Evolutionary conservation across 2,888 invertebrate species (phyloP).

Genomic region (Drosophila basisetae): DNA sequence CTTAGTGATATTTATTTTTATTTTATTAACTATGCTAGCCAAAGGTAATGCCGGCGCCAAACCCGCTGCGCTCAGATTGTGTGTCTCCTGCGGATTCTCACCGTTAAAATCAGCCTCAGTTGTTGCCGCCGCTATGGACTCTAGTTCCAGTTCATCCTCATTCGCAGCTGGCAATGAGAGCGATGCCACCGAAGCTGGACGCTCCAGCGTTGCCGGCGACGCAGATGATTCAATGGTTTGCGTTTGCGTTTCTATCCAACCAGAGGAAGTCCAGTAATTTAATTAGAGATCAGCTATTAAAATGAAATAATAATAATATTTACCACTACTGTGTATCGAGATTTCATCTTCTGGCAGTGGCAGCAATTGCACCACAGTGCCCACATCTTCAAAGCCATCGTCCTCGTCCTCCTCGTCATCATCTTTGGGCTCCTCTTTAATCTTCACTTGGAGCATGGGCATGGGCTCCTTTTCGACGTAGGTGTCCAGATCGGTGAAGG

Average conservation of each 20-base stretch:
- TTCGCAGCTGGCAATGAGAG: conserved; percentile 52
- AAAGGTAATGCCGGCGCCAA: conserved; percentile 83
- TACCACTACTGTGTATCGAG: conserved; percentile 84
- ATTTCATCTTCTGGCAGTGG: conserved; percentile 83
- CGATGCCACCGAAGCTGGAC: conserved; percentile 85
- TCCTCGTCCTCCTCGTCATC: conserved; percentile 86
- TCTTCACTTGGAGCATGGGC: conserved; percentile 86
- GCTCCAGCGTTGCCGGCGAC: conserved; percentile 82
- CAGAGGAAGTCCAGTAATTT: neutral
- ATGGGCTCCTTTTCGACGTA: conserved; percentile 82
- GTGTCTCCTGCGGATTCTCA: conserved; percentile 87
- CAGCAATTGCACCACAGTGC: conserved; percentile 80
- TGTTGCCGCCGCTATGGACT: conserved; percentile 20
- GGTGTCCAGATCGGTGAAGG: conserved; percentile 85
- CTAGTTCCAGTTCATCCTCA: conserved; percentile 56
- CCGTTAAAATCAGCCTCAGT: conserved; percentile 86
- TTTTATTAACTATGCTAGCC: conserved; percentile 87
- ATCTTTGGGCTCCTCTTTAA: conserved; percentile 90
- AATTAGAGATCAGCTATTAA: neutral
- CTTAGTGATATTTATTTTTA: conserved; percentile 94
- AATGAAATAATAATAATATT: conserved; percentile 38
- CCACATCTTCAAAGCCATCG: conserved; percentile 85
- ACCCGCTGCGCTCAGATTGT: conserved; percentile 84
- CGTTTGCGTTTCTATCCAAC: conserved; percentile 77
- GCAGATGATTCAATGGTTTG: conserved; percentile 82